Percentiles rank a stretch among this genome's conserved stretches.
Evolutionary conservation across 2,888 invertebrate species (phyloP).

Genomic region (Macropis europaea): DNA sequence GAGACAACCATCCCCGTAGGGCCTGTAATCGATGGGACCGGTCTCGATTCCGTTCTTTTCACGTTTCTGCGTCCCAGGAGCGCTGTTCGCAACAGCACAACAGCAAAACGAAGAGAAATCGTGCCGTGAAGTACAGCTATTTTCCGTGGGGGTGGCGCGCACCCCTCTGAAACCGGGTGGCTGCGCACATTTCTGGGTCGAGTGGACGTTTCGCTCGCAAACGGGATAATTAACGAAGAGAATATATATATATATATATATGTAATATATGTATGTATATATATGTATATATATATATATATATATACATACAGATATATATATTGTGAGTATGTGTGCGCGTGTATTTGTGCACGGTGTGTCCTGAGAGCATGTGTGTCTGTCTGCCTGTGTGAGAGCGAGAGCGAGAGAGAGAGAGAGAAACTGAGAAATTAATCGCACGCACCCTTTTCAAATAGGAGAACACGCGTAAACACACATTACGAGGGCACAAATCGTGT

Average conservation of each 20-base stretch:
- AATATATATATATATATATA: no score
- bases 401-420: neutral
- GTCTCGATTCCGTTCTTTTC: constrained; percentile 28
- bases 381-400: neutral
- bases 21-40: constrained; percentile 28
- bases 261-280: no score
- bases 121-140: constrained; percentile 45
- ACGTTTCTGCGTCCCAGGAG: constrained; percentile 22
- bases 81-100: constrained; percentile 23
- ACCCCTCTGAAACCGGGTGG: constrained; percentile 10
- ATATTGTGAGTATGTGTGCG: no score
- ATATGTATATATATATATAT: no score
- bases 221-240: constrained; percentile 47
- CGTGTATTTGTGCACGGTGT: no score
- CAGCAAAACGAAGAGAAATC: constrained; percentile 37
- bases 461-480: constrained; percentile 13
- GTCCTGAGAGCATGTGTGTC: neutral
- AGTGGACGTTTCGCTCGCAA: constrained; percentile 48
- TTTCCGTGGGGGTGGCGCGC: constrained; percentile 36
- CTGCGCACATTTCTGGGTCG: constrained; percentile 42
- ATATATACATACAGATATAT: no score
- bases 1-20: neutral
- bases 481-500: constrained; percentile 28
- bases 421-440: neutral
- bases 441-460: constrained; percentile 36